Conservation (phyloP, 1,140 invertebrate genomes). For the Gryllus bimaculatus region DNA sequence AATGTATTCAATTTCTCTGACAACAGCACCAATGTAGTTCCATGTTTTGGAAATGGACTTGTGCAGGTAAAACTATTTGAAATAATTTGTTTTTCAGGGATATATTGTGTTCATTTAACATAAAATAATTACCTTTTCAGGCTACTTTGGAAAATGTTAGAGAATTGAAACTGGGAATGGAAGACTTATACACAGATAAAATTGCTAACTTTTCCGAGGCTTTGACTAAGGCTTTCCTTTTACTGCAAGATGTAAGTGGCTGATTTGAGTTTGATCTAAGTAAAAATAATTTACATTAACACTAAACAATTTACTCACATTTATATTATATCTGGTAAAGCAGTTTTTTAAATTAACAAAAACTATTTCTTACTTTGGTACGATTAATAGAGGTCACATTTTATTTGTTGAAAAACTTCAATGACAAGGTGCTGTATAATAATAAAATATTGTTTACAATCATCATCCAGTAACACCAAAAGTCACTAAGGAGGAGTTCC, state of each 20-base stretch:
- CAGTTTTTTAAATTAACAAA: conserved; percentile 22
- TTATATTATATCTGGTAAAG: no score
- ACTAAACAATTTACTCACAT: neutral
- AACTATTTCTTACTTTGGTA: neutral
- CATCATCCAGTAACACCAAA: no score
- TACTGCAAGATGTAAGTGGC: conserved; percentile 46
- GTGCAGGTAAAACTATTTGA: conserved; percentile 55
- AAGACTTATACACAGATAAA: conserved; percentile 66
- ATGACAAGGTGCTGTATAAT: no score
- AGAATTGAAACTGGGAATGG: conserved; percentile 70
- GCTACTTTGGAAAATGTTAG: conserved; percentile 83
- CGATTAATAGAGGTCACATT: no score
- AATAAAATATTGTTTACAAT: no score
- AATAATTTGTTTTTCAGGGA: neutral
- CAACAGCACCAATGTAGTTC: conserved; percentile 62
- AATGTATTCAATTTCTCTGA: conserved; percentile 86
- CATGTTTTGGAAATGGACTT: conserved; percentile 78
- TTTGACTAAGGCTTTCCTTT: conserved; percentile 79
- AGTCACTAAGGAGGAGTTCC: no score
- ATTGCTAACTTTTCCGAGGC: conserved; percentile 93
- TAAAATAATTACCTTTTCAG: conserved; percentile 35
- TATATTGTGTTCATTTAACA: neutral
- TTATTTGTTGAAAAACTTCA: no score
- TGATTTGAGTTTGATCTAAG: neutral
- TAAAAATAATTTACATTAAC: neutral